Base-by-base conservation (phyloP, 2,888 invertebrate genomes). In the Enchytraeus crypticus region DNA sequence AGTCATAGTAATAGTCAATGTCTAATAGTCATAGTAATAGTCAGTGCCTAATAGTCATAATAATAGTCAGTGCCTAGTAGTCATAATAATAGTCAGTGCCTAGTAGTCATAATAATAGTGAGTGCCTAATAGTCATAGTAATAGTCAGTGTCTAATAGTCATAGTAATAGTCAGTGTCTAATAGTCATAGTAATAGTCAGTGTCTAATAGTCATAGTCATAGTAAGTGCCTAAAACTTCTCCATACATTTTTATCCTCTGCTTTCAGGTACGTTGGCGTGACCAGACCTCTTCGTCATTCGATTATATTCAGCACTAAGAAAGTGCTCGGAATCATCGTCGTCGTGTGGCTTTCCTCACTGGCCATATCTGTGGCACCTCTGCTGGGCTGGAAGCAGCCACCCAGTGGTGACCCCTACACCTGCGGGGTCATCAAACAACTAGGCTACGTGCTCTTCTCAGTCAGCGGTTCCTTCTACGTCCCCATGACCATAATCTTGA, bases 381-480 rank as follows among this genome's bases (percentile, higher is more conserved):
- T 83, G 0, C 80, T 86, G 21, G 83, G 86, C 49, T 85, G 85
- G 74, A 83, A 76, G 18, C 38, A 38, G 18, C 38, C 38, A 8
- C 8, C 8, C 8, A 38, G 18, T 18, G 11, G 18, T 18, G 80
- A 81, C 60, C 83, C 71, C 1, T 57, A 61, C 8, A 82, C 82
- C 64, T 85, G 84, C 81, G 84, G 74, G 72, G 85, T 83, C 62
- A 83, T 81, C 66, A 81, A 79, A 58, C 80, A 84, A 69, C 72
- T 81, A 33, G 82, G 81, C 30, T 86, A 86, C 76, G 86, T 86
- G 8, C 81, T 87, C 69, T 85, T 85, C 79, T 86, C 86, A 46
- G 83, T 83, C 2, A 78, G 83, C 0, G 81, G 85, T 5, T 86
- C 86, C 0, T 87, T 87, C 79, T 87, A 86, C 78, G 73, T 86